Conservation (phyloP, 2,113 vertebrate species). For the Vulpes ferrilata region DNA sequence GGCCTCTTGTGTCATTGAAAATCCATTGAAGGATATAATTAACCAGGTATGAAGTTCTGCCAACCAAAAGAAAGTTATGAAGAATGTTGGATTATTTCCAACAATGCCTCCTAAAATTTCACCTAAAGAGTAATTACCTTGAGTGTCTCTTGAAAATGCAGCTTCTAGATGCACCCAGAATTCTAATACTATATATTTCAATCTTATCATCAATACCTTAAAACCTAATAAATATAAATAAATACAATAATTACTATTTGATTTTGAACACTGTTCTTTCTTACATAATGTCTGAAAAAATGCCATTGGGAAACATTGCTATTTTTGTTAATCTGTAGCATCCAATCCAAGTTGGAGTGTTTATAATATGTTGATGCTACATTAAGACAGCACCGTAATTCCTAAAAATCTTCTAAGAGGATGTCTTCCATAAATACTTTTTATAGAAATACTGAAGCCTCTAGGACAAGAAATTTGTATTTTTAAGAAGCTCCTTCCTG, state of each 20-base stretch:
- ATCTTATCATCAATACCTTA: background rate
- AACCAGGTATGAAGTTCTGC: background rate
- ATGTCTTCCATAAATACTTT: background rate
- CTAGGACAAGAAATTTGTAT: background rate
- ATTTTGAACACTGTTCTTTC: background rate
- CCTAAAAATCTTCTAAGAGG: background rate
- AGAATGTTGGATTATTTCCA: background rate
- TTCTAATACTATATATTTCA: background rate
- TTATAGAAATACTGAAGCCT: background rate
- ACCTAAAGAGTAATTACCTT: background rate
- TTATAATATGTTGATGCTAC: background rate
- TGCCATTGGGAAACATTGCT: background rate
- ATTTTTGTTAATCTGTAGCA: background rate
- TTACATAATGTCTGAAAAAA: background rate
- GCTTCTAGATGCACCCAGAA: background rate
- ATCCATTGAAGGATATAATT: background rate
- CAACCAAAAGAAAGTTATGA: background rate
- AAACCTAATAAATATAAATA: background rate
- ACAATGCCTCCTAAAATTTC: background rate
- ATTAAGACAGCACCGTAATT: background rate
- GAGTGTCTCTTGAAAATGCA: background rate
- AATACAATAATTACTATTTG: background rate
- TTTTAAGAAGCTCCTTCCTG: background rate
- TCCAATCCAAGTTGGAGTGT: background rate
- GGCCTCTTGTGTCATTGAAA: background rate